Evolutionary conservation across 2,113 vertebrate species (phyloP), one percentile per base, ranked within the genome.

Genomic region (Lanius ludovicianus): DNA sequence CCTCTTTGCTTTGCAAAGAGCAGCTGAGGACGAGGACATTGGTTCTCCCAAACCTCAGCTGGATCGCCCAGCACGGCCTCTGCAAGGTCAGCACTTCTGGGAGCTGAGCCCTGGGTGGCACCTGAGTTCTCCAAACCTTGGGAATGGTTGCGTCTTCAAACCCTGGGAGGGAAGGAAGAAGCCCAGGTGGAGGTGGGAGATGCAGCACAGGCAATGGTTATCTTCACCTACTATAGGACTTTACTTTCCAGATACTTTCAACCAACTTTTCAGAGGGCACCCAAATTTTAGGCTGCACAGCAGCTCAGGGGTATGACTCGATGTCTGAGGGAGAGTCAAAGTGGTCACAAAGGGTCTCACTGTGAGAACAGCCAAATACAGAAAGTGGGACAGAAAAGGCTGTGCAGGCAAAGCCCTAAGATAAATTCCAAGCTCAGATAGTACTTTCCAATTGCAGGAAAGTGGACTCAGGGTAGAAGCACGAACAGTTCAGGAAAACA

Each of bases 31-130:
- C 19, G 85, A 92, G 88, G 79, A 67, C 49, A 11, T 22, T 6
- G 76, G 70, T 46, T 87, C 84, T 95, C 83, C 95, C 91, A 53
- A 91, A 73, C 13, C 86, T 56, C 95, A 80, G 91, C 84, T 73
- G 90, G 89, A 89, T 79, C 3, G 10, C 85, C 85, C 19, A 64
- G 88, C 11, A 4, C 9, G 27, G 87, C 76, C 95, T 55, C 65
- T 44, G 92, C 64, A 0, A 4, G 35, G 90, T 92, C 89, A 94
- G 76, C 86, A 47, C 64, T 73, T 75, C 52, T 55, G 44, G 83
- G 67, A 88, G 82, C 78, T 28, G 88, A 96, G 92, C 78, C 94
- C 75, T 49, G 89, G 87, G 90, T 93, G 86, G 90, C 83, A 89
- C 84, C 86, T 69, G 92, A 92, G 84, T 67, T 60, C 63, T 65